phyloP scores from a whole-genome alignment of 2,113 vertebrate species.

The Castor canadensis region DNA sequence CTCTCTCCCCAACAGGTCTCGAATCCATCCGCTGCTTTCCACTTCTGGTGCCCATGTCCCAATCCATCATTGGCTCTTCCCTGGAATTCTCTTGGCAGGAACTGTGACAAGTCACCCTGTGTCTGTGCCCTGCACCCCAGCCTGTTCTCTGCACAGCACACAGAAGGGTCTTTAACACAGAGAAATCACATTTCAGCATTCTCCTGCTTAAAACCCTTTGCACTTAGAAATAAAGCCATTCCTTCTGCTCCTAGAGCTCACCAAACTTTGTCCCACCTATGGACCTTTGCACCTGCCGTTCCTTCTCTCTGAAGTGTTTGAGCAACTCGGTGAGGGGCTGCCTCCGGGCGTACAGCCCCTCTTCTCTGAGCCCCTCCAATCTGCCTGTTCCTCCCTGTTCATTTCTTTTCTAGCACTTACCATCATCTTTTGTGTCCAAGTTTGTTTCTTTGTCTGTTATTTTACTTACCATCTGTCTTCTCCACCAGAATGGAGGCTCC shows the following conservation, averaged over 20 bases:
- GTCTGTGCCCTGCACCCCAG: not conserved
- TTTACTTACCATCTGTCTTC: not conserved
- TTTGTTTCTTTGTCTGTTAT: not conserved
- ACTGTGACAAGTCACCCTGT: not conserved
- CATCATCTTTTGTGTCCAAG: not conserved
- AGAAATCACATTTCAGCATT: not conserved
- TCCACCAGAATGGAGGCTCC: not conserved
- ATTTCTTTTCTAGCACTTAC: not conserved
- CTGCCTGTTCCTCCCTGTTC: not conserved
- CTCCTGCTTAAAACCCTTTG: not conserved
- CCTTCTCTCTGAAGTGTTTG: not conserved
- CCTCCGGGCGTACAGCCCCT: accelerated
- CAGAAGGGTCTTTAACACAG: not conserved
- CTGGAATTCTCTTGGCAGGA: not conserved
- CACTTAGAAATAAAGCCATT: not conserved
- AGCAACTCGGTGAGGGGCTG: accelerated
- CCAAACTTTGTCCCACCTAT: too few relatives aligned
- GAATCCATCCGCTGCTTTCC: not conserved
- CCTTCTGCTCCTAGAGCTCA: not conserved
- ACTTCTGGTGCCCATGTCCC: not conserved
- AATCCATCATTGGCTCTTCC: not conserved
- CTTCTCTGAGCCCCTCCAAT: not conserved
- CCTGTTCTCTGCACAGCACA: accelerated
- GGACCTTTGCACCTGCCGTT: not conserved
- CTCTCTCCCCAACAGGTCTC: not conserved